Evolutionary conservation across 92 coral and sea anemone species (phyloP), one percentile per base, ranked within the genome.

Genomic region (Porites cylindrica): DNA sequence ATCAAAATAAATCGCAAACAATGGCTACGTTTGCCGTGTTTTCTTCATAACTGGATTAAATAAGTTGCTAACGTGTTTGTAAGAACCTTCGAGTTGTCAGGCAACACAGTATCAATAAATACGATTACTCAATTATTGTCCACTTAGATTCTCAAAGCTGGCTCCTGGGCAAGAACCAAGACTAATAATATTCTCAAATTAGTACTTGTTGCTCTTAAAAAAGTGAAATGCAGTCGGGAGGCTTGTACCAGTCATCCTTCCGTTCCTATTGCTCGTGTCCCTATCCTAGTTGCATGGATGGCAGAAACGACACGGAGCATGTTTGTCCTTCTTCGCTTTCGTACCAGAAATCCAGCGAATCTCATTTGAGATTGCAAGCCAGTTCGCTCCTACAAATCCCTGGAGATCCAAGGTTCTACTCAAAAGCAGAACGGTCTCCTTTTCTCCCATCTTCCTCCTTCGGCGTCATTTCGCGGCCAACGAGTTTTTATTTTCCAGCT

Each of bases 71-170:
- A 62, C 70, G 72, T 83, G 87, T 74, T 83, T 83, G 87, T 51
- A 83, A 73, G 87, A 83, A 74, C 72, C 64, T 60, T 74, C 16
- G 20, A 72, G 87, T 83, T 83, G 87, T 83, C 72, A 60, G 80
- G 87, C 87, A 73, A 83, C 87, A 62, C 47, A 50, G 73, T 62
- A 12, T 61, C 51, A 61, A 72, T 83, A 83, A 72, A 83, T 83
- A 83, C 87, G 18, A 20, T 29, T 83, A 62, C 87, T 83, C 80
- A 74, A 72, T 83, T 61, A 83, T 52, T 62, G 10, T 83, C 61
- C 80, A 62, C 80, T 60, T 50, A 62, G 26, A 72, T 62, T 7
- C 63, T 26, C 72, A 60, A 47, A 72, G 65, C 18, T 51, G 21
- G 17, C 72, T 61, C 8, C 61, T 29, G 10, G 61, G 59, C 18